These are phyloP conservation scores for Calcarius lapponicus DNA, from an alignment of 2,797 vertebrate genomes.

Conservation along the genomic window DNA sequence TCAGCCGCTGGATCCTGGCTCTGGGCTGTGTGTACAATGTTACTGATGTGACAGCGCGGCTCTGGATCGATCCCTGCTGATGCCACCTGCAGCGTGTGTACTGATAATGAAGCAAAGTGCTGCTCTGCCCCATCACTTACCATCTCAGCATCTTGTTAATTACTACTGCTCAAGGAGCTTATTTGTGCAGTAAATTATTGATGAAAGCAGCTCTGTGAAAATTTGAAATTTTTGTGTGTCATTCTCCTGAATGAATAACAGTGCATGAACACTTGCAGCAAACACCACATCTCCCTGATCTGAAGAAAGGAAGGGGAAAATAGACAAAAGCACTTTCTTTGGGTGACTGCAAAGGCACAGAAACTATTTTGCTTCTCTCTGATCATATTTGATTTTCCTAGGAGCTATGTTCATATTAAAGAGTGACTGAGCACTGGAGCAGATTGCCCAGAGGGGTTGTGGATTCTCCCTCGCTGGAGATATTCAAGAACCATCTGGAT, in stretches of 20 bases:
- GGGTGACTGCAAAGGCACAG: neutral
- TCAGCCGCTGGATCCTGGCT: neutral
- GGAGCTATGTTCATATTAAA: neutral
- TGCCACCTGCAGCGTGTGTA: neutral
- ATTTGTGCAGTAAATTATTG: constrained; percentile 10
- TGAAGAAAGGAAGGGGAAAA: fast-evolving
- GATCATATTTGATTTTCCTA: neutral
- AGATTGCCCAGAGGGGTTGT: neutral
- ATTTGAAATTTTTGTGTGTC: neutral
- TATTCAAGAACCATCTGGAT: neutral
- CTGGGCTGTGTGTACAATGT: neutral
- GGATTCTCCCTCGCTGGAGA: neutral
- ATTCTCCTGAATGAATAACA: neutral
- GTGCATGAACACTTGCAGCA: neutral
- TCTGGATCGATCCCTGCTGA: neutral
- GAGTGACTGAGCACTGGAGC: neutral
- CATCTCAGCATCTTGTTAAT: neutral
- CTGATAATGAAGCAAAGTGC: neutral
- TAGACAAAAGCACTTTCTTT: neutral
- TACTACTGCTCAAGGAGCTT: neutral
- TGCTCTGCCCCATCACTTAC: neutral
- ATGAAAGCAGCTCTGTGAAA: neutral
- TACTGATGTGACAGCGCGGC: fast-evolving
- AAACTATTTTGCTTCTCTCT: neutral
- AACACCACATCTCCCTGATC: fast-evolving